Base-by-base conservation (phyloP, 2,888 invertebrate species). In the Schizotus pectinicornis region DNA sequence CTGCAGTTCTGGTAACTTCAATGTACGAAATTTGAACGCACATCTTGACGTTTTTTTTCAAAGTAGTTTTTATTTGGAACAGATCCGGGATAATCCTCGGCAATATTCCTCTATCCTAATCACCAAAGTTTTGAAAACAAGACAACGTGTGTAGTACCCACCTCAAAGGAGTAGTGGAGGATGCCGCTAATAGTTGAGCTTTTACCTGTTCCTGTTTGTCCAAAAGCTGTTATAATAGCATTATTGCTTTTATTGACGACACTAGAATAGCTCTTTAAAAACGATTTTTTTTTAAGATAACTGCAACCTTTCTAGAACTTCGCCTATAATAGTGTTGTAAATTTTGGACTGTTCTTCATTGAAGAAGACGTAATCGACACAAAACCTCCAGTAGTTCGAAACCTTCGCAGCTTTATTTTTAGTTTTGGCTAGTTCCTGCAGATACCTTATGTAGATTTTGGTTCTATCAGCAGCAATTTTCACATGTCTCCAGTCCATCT, bases 171-270 rank as follows among this genome's bases (percentile, higher is more conserved):
- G 9, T 53, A 47, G 1, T 73, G 65, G 7, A 78, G 56, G 37
- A 22, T 22, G 2, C 78, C 80, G 51, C 65, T 68, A 22, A 73
- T 64, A 1, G 79, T 79, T 36, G 76, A 60, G 32, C 74, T 74
- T 71, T 79, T 80, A 8, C 80, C 81, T 11, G 77, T 74, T 22
- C 80, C 79, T 0, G 78, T 79, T 72, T 81, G 81, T 1, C 82
- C 81, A 60, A 75, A 81, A 41, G 74, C 69, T 41, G 78, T 63
- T 43, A 82, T 67, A 11, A 79, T 67, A 7, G 74, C 77, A 50
- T 77, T 80, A 47, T 56, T 55, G 2, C 68, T 70, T 36, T 62
- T 37, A 6, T 56, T 35, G 8, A 71, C 56, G 9, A 35, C n/a
- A 12, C 70, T 68, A 51, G 45, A 61, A 62, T 31, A 34, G 32